Conservation (phyloP, 2,888 invertebrate genomes). For the Physocephala rufipes region DNA sequence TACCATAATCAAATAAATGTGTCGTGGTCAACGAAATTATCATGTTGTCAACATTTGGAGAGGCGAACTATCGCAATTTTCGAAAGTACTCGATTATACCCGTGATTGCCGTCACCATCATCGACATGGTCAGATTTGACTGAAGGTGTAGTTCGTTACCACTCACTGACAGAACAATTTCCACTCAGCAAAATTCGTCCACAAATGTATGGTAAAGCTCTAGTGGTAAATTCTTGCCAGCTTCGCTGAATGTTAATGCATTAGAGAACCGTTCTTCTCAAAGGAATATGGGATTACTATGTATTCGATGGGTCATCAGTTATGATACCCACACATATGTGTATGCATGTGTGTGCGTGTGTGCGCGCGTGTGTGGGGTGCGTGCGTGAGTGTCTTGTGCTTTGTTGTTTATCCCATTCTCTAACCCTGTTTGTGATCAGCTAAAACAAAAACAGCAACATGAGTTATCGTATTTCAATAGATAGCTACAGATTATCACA, state of each 20-base stretch:
- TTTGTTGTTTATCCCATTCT: background rate
- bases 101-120: no score
- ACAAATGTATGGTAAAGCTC: conserved; percentile 14
- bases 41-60: no score
- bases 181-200: conserved; percentile 25
- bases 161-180: conserved; percentile 11
- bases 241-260: conserved; percentile 12
- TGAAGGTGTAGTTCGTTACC: background rate
- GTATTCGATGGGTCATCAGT: conserved; percentile 1
- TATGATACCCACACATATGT: no score
- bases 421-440: background rate
- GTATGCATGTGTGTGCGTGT: background rate
- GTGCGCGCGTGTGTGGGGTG: background rate
- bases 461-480: no score
- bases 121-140: background rate
- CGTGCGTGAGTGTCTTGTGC: background rate
- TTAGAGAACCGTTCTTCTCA: conserved; percentile 25
- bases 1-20: no score
- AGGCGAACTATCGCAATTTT: no score
- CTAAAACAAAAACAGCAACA: background rate
- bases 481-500: no score
- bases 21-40: no score
- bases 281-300: conserved; percentile 9
- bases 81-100: no score
- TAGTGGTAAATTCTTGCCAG: conserved; percentile 15